These are phyloP conservation scores for Erebia aethiops DNA, from an alignment of 2,888 invertebrate genomes.

Conservation along the genomic window DNA sequence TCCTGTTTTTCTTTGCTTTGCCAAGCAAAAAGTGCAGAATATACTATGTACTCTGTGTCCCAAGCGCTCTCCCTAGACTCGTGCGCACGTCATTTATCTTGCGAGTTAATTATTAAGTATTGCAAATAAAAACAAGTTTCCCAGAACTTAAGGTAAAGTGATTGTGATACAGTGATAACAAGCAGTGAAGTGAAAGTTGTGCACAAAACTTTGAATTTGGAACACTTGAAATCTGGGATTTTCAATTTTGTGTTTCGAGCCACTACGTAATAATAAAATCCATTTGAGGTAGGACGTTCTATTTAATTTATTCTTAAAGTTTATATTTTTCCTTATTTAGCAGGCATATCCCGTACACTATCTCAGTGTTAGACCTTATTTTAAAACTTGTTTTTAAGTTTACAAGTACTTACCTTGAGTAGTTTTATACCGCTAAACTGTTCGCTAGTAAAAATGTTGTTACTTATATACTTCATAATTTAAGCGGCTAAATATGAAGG, in stretches of 20 bases:
- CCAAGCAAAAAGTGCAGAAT: too few species aligned
- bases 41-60: background rate
- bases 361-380: background rate
- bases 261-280: background rate
- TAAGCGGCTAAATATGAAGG: too few species aligned
- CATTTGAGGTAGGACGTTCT: slow-evolving; percentile 2
- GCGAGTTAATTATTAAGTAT: slow-evolving; percentile 19
- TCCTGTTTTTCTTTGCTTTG: too few species aligned
- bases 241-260: background rate
- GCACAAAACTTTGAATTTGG: background rate
- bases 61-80: background rate
- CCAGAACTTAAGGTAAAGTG: slow-evolving; percentile 4
- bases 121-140: slow-evolving; percentile 18
- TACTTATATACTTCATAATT: background rate
- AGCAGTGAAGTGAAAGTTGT: slow-evolving; percentile 18
- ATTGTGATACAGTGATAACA: slow-evolving; percentile 4
- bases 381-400: background rate
- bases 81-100: slow-evolving; percentile 8
- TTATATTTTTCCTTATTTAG: slow-evolving; percentile 4
- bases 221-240: background rate
- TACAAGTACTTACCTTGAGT: background rate
- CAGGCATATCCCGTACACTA: background rate
- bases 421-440: background rate
- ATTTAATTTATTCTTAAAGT: background rate
- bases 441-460: background rate